Percentiles rank a stretch among this genome's conserved stretches.
Conservation (phyloP, 2,888 invertebrate genomes). For the Cryptocephalus primarius region DNA sequence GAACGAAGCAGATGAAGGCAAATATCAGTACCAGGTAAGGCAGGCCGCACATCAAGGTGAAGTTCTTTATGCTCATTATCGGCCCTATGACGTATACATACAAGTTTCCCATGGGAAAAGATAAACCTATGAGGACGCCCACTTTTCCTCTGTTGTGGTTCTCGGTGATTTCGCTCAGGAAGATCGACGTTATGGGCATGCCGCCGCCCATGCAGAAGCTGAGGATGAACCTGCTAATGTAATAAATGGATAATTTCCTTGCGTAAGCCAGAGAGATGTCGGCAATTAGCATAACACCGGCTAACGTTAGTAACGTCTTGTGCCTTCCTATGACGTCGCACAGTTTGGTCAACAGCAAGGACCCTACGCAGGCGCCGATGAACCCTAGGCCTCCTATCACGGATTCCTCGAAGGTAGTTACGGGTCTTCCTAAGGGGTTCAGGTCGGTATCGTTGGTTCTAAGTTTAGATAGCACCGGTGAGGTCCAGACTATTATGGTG, state of each 20-base stretch:
- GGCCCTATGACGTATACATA: slow-evolving; percentile 59
- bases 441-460: neutral
- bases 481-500: neutral
- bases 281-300: neutral
- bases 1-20: slow-evolving; percentile 14
- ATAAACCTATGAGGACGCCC: slow-evolving; percentile 55
- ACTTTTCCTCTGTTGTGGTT: slow-evolving; percentile 65
- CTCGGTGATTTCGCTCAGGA: slow-evolving; percentile 75
- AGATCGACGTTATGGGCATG: slow-evolving; percentile 70
- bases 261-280: neutral
- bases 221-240: slow-evolving; percentile 45
- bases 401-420: neutral
- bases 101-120: slow-evolving; percentile 54
- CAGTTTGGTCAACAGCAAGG: neutral
- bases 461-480: neutral
- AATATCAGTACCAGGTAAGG: slow-evolving; percentile 17
- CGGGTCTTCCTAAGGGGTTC: slow-evolving; percentile 1
- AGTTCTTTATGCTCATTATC: slow-evolving; percentile 17
- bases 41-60: slow-evolving; percentile 16
- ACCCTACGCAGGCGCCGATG: neutral
- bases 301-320: neutral
- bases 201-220: slow-evolving; percentile 56
- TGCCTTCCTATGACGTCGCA: slow-evolving; percentile 1
- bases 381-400: neutral
- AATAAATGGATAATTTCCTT: slow-evolving; percentile 15